phyloP scores from a whole-genome alignment of 1,140 invertebrate genomes.

The Anastrepha ludens region DNA sequence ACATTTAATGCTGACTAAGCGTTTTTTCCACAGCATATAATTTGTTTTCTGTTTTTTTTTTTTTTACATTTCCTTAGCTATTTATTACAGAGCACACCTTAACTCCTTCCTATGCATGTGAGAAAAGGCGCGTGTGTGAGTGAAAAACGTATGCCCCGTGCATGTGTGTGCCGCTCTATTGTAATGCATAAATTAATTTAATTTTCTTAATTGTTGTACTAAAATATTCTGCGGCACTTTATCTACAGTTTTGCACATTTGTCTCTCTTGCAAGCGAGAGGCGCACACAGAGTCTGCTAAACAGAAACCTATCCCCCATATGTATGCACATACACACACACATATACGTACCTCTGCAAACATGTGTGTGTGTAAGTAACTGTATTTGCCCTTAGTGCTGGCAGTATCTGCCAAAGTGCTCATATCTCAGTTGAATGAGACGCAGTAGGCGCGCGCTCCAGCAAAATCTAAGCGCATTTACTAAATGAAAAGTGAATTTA shows the following conservation, averaged over 20 bases:
- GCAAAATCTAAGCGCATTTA: conserved; percentile 38
- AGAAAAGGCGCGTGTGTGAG: neutral
- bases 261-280: neutral
- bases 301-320: neutral
- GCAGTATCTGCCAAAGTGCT: neutral
- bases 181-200: conserved; percentile 53
- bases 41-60: neutral
- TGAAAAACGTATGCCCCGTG: neutral
- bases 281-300: neutral
- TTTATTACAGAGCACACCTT: neutral
- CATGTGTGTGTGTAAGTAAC: neutral
- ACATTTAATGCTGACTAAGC: conserved; percentile 29
- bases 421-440: conserved; percentile 22
- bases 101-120: neutral
- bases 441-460: conserved; percentile 16
- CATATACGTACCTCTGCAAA: neutral
- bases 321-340: neutral
- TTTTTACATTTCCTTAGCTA: neutral
- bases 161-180: conserved; percentile 5
- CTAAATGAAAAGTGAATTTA: conserved; percentile 53
- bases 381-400: neutral
- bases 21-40: neutral
- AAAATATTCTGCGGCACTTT: conserved; percentile 52
- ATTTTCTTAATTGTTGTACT: conserved; percentile 52
- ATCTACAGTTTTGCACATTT: conserved; percentile 49